Evolutionary conservation across 2,113 vertebrate species (phyloP).

Genomic region (Ciconia maguari): DNA sequence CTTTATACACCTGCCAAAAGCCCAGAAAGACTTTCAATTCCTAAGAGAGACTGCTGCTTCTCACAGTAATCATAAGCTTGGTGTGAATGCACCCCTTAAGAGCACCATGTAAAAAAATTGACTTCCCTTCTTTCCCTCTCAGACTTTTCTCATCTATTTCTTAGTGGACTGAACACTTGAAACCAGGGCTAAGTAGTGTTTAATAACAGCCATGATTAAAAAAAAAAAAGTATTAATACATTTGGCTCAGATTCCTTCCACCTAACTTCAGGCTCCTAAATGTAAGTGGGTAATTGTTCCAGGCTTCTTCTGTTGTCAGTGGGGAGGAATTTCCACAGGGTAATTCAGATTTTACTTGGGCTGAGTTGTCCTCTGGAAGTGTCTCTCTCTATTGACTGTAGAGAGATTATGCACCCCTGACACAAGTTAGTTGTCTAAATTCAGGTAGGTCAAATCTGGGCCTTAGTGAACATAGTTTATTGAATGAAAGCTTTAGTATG

Average conservation of each 20-base stretch:
- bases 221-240: too few relatives aligned
- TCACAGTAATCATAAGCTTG: not conserved
- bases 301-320: not conserved
- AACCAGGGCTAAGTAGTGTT: not conserved
- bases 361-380: not conserved
- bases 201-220: not conserved
- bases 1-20: not conserved
- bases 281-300: not conserved
- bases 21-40: not conserved
- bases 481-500: not conserved
- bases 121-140: not conserved
- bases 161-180: not conserved
- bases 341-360: not conserved
- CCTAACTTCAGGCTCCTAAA: not conserved
- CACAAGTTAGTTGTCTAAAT: not conserved
- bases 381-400: not conserved
- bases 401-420: not conserved
- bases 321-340: not conserved
- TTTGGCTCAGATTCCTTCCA: not conserved
- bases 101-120: not conserved
- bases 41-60: not conserved
- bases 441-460: not conserved
- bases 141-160: not conserved
- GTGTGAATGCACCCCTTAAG: not conserved
- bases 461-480: not conserved